Evolutionary conservation across 2,888 invertebrate species (phyloP).

Genomic region (Piscicola geometra): DNA sequence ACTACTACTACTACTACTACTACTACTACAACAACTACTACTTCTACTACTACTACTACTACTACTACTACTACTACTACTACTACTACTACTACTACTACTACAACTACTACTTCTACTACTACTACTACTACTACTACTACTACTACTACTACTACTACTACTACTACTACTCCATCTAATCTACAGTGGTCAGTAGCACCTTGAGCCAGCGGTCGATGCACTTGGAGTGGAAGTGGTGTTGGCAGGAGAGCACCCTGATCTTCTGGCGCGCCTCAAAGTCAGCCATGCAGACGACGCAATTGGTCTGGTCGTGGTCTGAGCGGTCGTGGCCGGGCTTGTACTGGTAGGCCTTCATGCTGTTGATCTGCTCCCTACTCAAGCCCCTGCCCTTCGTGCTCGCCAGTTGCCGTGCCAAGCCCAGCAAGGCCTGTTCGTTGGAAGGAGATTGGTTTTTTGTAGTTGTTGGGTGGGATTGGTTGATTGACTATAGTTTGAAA

Average conservation of each 20-base stretch:
- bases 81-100: too few species aligned
- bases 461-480: too few species aligned
- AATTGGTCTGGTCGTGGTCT: conserved; percentile 25
- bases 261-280: conserved; percentile 33
- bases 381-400: conserved; percentile 30
- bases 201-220: conserved; percentile 37
- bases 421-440: conserved; percentile 27
- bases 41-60: too few species aligned
- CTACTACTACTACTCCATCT: too few species aligned
- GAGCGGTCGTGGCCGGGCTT: conserved; percentile 23
- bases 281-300: conserved; percentile 36
- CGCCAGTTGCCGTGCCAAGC: conserved; percentile 32
- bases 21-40: too few species aligned
- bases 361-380: conserved; percentile 29
- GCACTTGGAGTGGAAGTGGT: conserved; percentile 37
- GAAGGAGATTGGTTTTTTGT: too few species aligned
- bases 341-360: conserved; percentile 30
- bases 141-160: too few species aligned
- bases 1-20: too few species aligned
- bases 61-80: too few species aligned
- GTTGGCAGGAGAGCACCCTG: conserved; percentile 32
- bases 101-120: too few species aligned
- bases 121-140: too few species aligned
- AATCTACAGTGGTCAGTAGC: background rate
- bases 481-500: too few species aligned